Percentiles rank a stretch among this genome's conserved stretches.
Evolutionary conservation across 2,113 vertebrate species (phyloP).

Genomic region (Cyanocitta stelleri): DNA sequence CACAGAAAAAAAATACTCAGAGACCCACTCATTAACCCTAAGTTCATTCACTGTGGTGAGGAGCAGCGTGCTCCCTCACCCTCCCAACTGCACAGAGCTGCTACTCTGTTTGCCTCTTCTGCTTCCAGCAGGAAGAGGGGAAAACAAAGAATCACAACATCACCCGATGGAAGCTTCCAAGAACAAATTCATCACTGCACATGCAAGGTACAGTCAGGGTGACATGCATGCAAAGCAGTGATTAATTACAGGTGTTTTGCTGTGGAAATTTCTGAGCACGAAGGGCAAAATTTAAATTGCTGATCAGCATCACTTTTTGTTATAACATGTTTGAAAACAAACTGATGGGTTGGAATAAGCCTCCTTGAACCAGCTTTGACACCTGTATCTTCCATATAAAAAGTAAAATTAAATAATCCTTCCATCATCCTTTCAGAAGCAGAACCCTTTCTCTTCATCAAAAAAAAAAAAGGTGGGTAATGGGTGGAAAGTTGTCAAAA

Average conservation of each 20-base stretch:
- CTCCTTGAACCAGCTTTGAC: neutral
- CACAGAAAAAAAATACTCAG: neutral
- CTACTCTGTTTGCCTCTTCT: neutral
- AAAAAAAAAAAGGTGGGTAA: neutral
- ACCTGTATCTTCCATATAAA: neutral
- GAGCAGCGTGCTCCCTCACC: neutral
- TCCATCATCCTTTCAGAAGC: neutral
- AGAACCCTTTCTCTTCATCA: neutral
- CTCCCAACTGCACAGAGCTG: neutral
- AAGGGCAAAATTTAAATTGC: slow-evolving; percentile 38
- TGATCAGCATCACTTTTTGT: slow-evolving; percentile 39
- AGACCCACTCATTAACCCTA: neutral
- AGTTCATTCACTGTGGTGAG: neutral
- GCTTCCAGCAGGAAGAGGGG: neutral
- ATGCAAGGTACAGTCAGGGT: neutral
- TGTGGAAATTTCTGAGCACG: neutral
- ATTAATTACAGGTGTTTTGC: slow-evolving; percentile 40
- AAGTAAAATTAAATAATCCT: neutral
- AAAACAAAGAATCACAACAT: neutral
- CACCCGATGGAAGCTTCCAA: neutral
- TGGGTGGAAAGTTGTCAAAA: neutral
- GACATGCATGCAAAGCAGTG: neutral
- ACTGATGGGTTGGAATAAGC: neutral
- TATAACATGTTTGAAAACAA: slow-evolving; percentile 66
- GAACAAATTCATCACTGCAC: neutral